Evolutionary conservation across 1,140 invertebrate genomes (phyloP).

Genomic region (Eulimnadia texana): DNA sequence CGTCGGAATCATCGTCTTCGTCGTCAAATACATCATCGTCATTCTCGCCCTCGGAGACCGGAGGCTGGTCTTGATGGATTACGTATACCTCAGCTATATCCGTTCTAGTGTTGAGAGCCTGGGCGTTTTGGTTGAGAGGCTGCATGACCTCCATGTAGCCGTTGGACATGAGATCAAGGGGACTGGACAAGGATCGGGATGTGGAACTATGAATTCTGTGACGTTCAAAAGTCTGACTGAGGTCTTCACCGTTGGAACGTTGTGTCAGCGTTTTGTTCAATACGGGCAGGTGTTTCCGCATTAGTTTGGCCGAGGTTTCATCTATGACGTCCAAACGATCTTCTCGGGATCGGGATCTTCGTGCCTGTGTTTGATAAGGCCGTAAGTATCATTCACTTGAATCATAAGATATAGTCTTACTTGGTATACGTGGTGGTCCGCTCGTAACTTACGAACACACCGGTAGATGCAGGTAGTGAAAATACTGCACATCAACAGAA

Average conservation of each 20-base stretch:
- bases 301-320: conserved; percentile 5
- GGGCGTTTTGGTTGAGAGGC: background rate
- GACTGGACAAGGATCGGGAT: conserved; percentile 5
- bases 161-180: conserved; percentile 4
- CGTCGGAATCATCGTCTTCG: conserved; percentile 22
- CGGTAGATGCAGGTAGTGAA: conserved; percentile 72
- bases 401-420: no score
- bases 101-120: conserved; percentile 7
- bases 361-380: conserved; percentile 8
- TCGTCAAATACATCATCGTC: conserved; percentile 18
- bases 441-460: conserved; percentile 62
- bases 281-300: background rate
- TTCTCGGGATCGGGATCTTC: conserved; percentile 16
- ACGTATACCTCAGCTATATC: conserved; percentile 19
- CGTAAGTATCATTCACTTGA: no score
- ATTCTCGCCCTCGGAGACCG: conserved; percentile 11
- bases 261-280: background rate
- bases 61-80: background rate
- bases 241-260: background rate
- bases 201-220: background rate
- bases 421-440: conserved; percentile 48
- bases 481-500: conserved; percentile 69
- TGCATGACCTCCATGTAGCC: background rate
- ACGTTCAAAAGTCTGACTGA: background rate
- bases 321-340: conserved; percentile 14